Conservation (phyloP, 2,797 vertebrate species). For the Galaxias olidus region DNA sequence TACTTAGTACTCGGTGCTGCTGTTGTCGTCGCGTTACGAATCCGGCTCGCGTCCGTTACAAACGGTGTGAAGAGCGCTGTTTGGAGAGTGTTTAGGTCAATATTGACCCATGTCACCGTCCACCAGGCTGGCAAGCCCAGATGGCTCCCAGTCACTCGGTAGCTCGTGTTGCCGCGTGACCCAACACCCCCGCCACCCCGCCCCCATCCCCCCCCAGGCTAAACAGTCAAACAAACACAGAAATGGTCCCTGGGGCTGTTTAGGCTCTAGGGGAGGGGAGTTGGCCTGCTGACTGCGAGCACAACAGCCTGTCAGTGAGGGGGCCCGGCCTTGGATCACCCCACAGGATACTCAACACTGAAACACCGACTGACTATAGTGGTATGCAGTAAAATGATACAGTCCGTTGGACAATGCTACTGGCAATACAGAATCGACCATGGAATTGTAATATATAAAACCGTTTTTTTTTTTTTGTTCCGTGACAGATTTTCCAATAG, state of each 20-base stretch:
- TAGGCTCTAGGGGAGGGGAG: constrained; percentile 45
- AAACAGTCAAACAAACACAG: constrained; percentile 68
- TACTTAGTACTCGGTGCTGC: background rate
- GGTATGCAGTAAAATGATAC: too few species aligned
- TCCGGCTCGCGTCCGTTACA: constrained; percentile 35
- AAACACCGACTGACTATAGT: too few species aligned
- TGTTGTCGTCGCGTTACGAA: constrained; percentile 33
- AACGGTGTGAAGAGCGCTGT: constrained; percentile 43
- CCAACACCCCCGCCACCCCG: constrained; percentile 24
- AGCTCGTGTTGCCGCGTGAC: constrained; percentile 53
- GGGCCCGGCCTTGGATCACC: constrained; percentile 1
- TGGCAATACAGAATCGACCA: too few species aligned
- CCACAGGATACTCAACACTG: too few species aligned
- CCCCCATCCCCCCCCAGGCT: constrained; percentile 47
- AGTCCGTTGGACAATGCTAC: too few species aligned
- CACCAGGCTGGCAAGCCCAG: constrained; percentile 32
- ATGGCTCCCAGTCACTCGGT: constrained; percentile 50
- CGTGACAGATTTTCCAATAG: too few species aligned
- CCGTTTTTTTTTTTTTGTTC: too few species aligned
- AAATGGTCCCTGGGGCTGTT: constrained; percentile 43
- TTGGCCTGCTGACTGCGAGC: constrained; percentile 38
- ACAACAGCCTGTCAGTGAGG: constrained; percentile 50
- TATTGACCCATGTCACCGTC: constrained; percentile 55
- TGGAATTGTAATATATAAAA: too few species aligned
- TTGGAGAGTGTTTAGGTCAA: constrained; percentile 59